phyloP scores from a whole-genome alignment of 2,113 vertebrate genomes.

The Rallus limicola region DNA sequence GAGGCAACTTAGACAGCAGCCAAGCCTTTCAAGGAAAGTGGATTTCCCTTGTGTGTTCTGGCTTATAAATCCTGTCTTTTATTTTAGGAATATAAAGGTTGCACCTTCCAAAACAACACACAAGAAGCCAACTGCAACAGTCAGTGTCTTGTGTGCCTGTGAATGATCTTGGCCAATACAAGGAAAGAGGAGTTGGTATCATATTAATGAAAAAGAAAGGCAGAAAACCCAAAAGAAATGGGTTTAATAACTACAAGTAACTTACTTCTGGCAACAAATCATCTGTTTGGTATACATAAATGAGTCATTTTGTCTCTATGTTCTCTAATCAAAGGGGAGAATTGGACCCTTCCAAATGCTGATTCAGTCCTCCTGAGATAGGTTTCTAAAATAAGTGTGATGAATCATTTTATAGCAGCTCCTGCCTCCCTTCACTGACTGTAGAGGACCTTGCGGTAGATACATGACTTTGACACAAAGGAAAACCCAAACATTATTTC shows the following conservation, averaged over 20 bases:
- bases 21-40: constrained; percentile 78
- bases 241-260: background rate
- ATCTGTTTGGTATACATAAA: background rate
- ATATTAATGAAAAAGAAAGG: constrained; percentile 1
- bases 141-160: constrained; percentile 45
- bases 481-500: background rate
- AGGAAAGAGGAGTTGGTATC: background rate
- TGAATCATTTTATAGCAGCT: background rate
- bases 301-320: background rate
- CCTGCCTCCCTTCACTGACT: background rate
- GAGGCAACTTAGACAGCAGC: constrained; percentile 57
- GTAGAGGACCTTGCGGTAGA: background rate
- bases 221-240: background rate
- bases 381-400: constrained; percentile 1
- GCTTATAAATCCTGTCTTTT: constrained; percentile 67
- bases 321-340: background rate
- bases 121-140: constrained; percentile 65
- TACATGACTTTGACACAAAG: background rate
- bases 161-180: constrained; percentile 28
- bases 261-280: background rate
- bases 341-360: background rate
- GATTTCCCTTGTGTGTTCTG: constrained; percentile 78
- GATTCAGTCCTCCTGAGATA: background rate
- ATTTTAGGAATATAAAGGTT: constrained; percentile 72
- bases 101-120: constrained; percentile 65